Evolutionary conservation across 2,888 invertebrate species (phyloP).

Genomic region (Alsophila aescularia): DNA sequence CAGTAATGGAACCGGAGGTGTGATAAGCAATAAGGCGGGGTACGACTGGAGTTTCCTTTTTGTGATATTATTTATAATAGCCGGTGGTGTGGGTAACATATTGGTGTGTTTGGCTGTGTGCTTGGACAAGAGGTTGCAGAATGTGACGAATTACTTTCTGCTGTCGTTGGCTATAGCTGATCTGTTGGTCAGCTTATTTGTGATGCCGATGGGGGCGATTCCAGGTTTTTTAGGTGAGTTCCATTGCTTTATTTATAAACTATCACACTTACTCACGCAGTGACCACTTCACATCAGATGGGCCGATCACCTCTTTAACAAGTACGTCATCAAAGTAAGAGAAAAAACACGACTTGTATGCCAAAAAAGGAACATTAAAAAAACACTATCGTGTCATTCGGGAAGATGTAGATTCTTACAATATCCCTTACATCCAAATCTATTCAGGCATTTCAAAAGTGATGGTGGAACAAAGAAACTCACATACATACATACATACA

Average conservation of each 20-base stretch:
- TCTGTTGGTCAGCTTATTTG: constrained; percentile 95
- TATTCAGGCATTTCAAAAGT: too few relatives aligned
- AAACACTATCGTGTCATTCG: too few relatives aligned
- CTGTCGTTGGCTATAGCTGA: constrained; percentile 97
- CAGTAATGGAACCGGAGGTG: constrained; percentile 55
- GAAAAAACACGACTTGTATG: too few relatives aligned
- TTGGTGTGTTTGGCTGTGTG: constrained; percentile 97
- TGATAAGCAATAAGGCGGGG: constrained; percentile 50
- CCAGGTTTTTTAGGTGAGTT: constrained; percentile 96
- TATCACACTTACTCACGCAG: too few relatives aligned
- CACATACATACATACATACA: too few relatives aligned
- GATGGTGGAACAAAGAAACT: too few relatives aligned
- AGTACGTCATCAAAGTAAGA: too few relatives aligned
- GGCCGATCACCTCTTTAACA: too few relatives aligned
- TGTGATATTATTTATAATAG: constrained; percentile 93
- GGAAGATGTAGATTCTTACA: too few relatives aligned
- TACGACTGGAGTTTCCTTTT: constrained; percentile 94
- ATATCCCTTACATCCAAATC: too few relatives aligned
- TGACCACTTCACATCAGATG: too few relatives aligned
- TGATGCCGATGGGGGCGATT: constrained; percentile 98
- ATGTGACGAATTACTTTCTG: constrained; percentile 98
- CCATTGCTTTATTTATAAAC: not conserved
- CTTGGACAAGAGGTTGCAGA: constrained; percentile 94
- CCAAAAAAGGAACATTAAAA: too few relatives aligned
- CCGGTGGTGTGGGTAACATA: constrained; percentile 95